Conservation (phyloP, 2,113 vertebrate genomes). For the Marmota flaviventris region DNA sequence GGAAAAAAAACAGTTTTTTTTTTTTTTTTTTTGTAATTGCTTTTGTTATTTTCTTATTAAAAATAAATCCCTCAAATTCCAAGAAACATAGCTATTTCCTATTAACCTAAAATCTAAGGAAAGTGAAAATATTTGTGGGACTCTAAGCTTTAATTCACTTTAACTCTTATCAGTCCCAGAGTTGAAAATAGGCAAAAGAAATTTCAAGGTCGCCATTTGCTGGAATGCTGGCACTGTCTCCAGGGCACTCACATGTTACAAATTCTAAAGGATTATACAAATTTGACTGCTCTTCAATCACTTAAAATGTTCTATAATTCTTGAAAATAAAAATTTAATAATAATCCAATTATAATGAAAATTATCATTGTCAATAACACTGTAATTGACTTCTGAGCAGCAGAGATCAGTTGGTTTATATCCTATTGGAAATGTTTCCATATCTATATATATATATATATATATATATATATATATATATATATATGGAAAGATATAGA, state of each 20-base stretch:
- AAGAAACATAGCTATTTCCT: neutral
- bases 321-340: neutral
- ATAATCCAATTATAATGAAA: neutral
- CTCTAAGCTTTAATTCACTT: neutral
- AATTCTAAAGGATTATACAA: neutral
- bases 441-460: too few species aligned
- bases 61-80: neutral
- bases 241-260: neutral
- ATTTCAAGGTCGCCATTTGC: neutral
- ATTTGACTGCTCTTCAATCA: neutral
- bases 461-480: too few species aligned
- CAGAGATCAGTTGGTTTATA: neutral
- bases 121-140: neutral
- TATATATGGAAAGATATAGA: too few species aligned
- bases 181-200: neutral
- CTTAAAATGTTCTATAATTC: neutral
- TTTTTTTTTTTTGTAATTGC: conserved; percentile 57
- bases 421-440: neutral
- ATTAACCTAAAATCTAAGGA: neutral
- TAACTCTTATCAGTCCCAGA: neutral
- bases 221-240: accelerated
- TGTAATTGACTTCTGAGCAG: neutral
- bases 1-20: neutral
- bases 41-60: conserved; percentile 51
- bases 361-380: neutral